Percentiles rank a stretch among this genome's conserved stretches.
phyloP scores from a whole-genome alignment of 2,888 invertebrate genomes.

The Drosophila atripex region DNA sequence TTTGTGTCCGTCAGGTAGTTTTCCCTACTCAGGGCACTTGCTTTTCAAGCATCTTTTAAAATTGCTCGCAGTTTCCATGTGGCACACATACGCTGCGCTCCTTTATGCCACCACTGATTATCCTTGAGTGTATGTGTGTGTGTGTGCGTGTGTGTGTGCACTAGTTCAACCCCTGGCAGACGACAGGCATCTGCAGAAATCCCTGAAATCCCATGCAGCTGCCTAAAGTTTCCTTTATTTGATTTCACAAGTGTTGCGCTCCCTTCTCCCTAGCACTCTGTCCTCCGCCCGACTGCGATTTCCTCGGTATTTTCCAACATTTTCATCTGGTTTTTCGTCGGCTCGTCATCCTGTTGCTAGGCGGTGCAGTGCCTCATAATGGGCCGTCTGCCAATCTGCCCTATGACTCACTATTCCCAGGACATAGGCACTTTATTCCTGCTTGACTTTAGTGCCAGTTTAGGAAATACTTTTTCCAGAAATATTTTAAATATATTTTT shows the following conservation, averaged over 20 bases:
- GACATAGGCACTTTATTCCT: background rate
- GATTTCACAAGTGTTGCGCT: constrained; percentile 72
- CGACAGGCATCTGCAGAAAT: constrained; percentile 27
- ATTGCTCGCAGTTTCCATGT: constrained; percentile 67
- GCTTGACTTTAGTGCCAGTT: background rate
- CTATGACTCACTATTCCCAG: constrained; percentile 3
- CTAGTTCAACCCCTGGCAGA: constrained; percentile 59
- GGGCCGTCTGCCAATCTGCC: constrained; percentile 29
- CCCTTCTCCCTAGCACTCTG: background rate
- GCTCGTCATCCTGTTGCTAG: constrained; percentile 64
- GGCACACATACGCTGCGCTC: constrained; percentile 57
- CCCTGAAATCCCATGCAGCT: constrained; percentile 67
- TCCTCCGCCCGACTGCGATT: constrained; percentile 31
- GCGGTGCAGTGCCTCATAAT: constrained; percentile 41
- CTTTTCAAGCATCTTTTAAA: constrained; percentile 63
- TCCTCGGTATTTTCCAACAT: constrained; percentile 34
- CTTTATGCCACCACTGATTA: constrained; percentile 27
- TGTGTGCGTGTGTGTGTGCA: constrained; percentile 7
- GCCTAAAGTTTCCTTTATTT: constrained; percentile 61
- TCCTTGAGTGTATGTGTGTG: background rate
- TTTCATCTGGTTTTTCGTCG: constrained; percentile 15
- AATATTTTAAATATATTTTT: background rate
- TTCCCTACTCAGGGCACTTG: constrained; percentile 58
- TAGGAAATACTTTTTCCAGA: background rate
- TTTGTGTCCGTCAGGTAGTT: constrained; percentile 72